Conservation (phyloP, 2,888 invertebrate genomes). For the Limenitis arthemis region DNA sequence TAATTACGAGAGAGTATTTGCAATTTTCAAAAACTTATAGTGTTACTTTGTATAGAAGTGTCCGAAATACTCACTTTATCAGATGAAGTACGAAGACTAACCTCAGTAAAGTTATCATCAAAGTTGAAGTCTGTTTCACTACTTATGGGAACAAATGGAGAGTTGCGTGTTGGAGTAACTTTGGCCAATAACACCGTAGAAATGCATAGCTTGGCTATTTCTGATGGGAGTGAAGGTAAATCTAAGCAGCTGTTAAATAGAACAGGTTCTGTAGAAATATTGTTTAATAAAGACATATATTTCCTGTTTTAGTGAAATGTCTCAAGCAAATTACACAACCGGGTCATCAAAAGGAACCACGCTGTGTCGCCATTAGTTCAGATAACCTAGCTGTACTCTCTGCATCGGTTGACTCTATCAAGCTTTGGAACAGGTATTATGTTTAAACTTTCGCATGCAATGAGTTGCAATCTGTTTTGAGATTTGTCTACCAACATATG, state of each 20-base stretch:
- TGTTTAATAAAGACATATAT: too few relatives aligned
- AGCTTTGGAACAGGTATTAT: conserved; percentile 91
- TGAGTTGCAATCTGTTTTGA: not conserved
- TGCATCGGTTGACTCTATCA: conserved; percentile 89
- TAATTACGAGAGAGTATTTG: too few relatives aligned
- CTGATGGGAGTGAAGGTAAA: conserved; percentile 71
- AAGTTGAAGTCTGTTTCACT: conserved; percentile 81
- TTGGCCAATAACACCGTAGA: conserved; percentile 84
- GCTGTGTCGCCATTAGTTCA: conserved; percentile 90
- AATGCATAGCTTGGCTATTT: conserved; percentile 72
- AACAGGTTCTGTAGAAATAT: too few relatives aligned
- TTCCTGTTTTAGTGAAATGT: conserved; percentile 47
- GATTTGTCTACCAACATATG: not conserved
- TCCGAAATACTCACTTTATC: conserved; percentile 69
- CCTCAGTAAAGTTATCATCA: conserved; percentile 75
- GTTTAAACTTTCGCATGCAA: not conserved
- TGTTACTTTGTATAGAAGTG: conserved; percentile 38
- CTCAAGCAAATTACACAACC: conserved; percentile 78
- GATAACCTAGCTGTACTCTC: conserved; percentile 91
- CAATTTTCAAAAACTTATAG: too few relatives aligned
- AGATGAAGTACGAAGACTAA: conserved; percentile 81
- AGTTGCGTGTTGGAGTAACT: conserved; percentile 76
- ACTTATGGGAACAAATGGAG: conserved; percentile 78
- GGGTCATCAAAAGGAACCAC: conserved; percentile 93
- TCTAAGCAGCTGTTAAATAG: conserved; percentile 23